These are phyloP conservation scores for Butorides virescens DNA, from an alignment of 2,113 vertebrate genomes.

Conservation along the genomic window DNA sequence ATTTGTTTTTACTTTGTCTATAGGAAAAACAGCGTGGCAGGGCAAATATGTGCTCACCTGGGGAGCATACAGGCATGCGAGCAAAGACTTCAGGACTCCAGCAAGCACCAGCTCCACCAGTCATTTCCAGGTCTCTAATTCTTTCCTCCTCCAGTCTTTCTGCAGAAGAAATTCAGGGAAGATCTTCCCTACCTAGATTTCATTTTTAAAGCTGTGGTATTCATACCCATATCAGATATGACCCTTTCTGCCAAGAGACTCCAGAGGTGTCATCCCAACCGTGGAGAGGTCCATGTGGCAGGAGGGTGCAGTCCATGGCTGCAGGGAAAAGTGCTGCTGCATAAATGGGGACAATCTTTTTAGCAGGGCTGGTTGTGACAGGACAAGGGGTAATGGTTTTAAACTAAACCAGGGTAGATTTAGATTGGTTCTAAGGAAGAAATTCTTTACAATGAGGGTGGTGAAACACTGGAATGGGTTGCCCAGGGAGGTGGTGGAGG, in stretches of 20 bases:
- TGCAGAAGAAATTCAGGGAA: neutral
- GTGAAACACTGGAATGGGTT: too few relatives aligned
- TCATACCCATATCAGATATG: neutral
- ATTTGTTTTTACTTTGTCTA: neutral
- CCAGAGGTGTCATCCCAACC: neutral
- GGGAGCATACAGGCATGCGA: neutral
- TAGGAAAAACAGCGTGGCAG: neutral
- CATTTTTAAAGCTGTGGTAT: neutral
- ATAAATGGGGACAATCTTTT: neutral
- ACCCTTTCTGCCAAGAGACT: neutral
- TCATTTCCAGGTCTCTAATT: neutral
- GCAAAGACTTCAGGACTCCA: neutral
- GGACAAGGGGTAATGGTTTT: too few relatives aligned
- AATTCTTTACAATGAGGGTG: too few relatives aligned
- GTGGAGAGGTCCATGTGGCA: neutral
- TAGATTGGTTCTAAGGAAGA: too few relatives aligned
- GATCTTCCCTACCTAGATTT: neutral
- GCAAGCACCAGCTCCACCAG: neutral
- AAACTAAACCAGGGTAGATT: too few relatives aligned
- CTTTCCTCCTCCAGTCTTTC: neutral
- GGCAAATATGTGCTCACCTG: neutral
- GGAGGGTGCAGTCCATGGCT: neutral
- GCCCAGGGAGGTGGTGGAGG: too few relatives aligned
- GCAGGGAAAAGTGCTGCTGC: neutral
- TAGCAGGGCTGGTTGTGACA: too few relatives aligned